Percentiles rank a stretch among this genome's conserved stretches.
These are phyloP conservation scores for Anarhynchus alexandrinus DNA, from an alignment of 2,113 vertebrate genomes.

Conservation along the genomic window DNA sequence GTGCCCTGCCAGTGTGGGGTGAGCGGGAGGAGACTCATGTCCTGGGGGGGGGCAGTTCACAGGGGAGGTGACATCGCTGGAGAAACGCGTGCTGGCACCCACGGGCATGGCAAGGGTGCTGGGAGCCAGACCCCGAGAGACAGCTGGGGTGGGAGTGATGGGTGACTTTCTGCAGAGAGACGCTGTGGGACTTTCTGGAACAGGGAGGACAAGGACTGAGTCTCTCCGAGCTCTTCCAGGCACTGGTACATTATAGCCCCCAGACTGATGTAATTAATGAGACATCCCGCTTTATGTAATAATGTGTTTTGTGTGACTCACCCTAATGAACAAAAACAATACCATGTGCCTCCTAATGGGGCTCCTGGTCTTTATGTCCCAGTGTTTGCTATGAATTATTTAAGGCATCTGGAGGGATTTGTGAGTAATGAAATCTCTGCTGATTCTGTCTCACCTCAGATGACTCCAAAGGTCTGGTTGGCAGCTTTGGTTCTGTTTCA, in stretches of 20 bases:
- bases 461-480: constrained; percentile 19
- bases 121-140: background rate
- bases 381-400: constrained; percentile 50
- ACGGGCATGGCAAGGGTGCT: background rate
- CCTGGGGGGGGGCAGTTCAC: rapidly evolving
- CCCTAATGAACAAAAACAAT: constrained; percentile 40
- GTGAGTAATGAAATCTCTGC: constrained; percentile 46
- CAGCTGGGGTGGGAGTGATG: background rate
- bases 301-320: constrained; percentile 25
- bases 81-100: background rate
- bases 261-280: constrained; percentile 40
- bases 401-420: constrained; percentile 36
- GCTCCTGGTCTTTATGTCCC: constrained; percentile 14
- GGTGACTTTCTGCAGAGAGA: background rate
- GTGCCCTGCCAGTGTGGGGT: background rate
- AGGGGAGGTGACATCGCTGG: background rate
- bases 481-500: background rate
- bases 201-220: background rate
- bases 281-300: constrained; percentile 7
- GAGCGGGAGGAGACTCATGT: rapidly evolving
- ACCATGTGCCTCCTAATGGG: background rate
- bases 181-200: background rate
- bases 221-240: background rate
- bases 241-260: background rate
- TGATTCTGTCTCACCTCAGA: constrained; percentile 25